phyloP scores from a whole-genome alignment of 2,113 vertebrate genomes.

The Mormoops blainvillei region DNA sequence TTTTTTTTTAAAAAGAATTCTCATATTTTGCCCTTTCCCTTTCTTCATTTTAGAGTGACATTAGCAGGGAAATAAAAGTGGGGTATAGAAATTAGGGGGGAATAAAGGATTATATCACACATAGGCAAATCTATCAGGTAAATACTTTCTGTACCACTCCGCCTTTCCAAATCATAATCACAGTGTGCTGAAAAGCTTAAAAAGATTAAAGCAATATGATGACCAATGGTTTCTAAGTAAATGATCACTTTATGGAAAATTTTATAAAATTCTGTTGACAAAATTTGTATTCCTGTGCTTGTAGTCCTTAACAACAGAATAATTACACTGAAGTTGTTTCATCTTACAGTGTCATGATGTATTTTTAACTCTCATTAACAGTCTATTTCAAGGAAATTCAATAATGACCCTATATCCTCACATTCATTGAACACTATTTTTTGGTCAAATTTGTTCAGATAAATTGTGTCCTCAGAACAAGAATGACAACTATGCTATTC shows the following conservation, averaged over 20 bases:
- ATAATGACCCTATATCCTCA: neutral
- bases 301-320: neutral
- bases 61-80: neutral
- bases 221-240: neutral
- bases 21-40: neutral
- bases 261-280: slow-evolving; percentile 32
- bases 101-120: neutral
- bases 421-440: neutral
- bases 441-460: slow-evolving; percentile 13
- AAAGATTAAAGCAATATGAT: neutral
- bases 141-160: neutral
- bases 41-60: slow-evolving; percentile 13
- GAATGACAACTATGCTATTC: neutral
- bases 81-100: neutral
- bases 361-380: neutral
- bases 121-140: neutral
- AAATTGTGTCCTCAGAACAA: slow-evolving; percentile 1
- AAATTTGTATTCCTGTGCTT: neutral
- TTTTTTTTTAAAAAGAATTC: neutral
- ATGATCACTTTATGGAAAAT: neutral
- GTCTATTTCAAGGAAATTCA: neutral
- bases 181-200: neutral
- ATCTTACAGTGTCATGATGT: neutral
- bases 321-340: neutral
- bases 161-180: neutral